Conservation (phyloP, 1,140 invertebrate genomes). For the Drosophila mauritiana region DNA sequence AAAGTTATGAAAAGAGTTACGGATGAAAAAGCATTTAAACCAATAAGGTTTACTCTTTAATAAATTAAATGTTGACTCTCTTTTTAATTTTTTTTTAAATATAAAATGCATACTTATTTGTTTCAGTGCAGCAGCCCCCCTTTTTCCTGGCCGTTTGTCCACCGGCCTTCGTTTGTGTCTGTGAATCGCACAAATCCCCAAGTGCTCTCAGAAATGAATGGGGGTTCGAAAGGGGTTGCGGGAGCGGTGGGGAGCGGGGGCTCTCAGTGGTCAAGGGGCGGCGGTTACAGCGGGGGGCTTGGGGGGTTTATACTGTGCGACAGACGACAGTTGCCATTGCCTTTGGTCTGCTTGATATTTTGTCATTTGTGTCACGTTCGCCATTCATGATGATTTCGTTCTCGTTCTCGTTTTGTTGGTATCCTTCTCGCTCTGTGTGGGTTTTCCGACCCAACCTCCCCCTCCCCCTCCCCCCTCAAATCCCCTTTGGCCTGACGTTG, state of each 20-base stretch:
- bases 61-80: too few relatives aligned
- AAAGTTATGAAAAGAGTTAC: too few relatives aligned
- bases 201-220: slow-evolving; percentile 40
- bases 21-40: too few relatives aligned
- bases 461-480: not conserved
- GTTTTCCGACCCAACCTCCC: not conserved
- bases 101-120: not conserved
- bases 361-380: slow-evolving; percentile 81
- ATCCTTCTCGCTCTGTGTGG: slow-evolving; percentile 7
- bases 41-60: too few relatives aligned
- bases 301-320: slow-evolving; percentile 9
- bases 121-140: not conserved
- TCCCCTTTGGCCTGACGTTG: not conserved
- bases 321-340: slow-evolving; percentile 57
- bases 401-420: slow-evolving; percentile 52
- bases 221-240: not conserved
- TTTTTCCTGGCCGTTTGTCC: slow-evolving; percentile 20
- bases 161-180: slow-evolving; percentile 52
- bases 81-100: not conserved
- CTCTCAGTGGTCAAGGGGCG: slow-evolving; percentile 21
- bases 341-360: slow-evolving; percentile 75
- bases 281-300: not conserved
- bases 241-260: slow-evolving; percentile 3
- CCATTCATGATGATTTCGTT: slow-evolving; percentile 81
- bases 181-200: slow-evolving; percentile 52